Conservation (phyloP, 2,888 invertebrate genomes). For the Sarcophaga subvicina region DNA sequence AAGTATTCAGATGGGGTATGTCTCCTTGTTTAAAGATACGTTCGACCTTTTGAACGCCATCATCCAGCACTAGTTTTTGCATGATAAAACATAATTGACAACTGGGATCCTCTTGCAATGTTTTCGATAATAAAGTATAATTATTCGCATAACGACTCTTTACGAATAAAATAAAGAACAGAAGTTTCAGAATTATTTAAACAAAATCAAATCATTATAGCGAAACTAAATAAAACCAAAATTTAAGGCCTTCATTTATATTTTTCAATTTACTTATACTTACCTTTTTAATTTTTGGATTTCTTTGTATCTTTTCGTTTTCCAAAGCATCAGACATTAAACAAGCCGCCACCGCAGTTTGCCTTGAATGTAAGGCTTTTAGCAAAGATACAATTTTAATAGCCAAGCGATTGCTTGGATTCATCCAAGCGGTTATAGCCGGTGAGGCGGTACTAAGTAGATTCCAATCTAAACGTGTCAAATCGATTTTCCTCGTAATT, state of each 20-base stretch:
- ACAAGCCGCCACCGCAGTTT: conserved; percentile 94
- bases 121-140: conserved; percentile 93
- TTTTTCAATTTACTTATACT: not conserved
- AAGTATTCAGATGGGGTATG: conserved; percentile 92
- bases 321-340: conserved; percentile 97
- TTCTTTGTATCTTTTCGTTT: conserved; percentile 87
- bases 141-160: conserved; percentile 94
- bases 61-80: conserved; percentile 91
- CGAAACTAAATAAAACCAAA: too few species aligned
- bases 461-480: conserved; percentile 98
- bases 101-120: conserved; percentile 97
- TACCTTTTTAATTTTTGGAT: conserved; percentile 81
- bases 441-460: conserved; percentile 97
- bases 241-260: too few species aligned
- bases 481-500: conserved; percentile 96
- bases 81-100: conserved; percentile 95
- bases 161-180: conserved; percentile 37
- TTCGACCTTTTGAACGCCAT: conserved; percentile 90
- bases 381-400: conserved; percentile 92
- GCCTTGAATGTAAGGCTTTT: conserved; percentile 89
- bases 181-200: not conserved
- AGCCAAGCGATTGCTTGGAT: conserved; percentile 95
- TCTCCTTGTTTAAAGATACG: conserved; percentile 91
- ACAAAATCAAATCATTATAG: not conserved
- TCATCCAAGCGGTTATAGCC: conserved; percentile 99